Base-by-base conservation (phyloP, 2,797 vertebrate species). In the Rhinichthys osculus region DNA sequence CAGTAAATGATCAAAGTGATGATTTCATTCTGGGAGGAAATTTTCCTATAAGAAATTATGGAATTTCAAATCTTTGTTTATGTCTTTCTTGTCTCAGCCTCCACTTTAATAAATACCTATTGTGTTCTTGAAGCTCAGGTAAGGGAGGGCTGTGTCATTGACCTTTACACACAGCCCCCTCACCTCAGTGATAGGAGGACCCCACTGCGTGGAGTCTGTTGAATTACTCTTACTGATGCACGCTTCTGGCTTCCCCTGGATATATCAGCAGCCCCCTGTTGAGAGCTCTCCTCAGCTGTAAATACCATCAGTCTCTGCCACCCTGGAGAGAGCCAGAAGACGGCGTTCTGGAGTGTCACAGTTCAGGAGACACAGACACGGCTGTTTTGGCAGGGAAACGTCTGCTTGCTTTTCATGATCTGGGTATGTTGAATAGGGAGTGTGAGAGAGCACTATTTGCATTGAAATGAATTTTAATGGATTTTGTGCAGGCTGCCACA, bases 291-390 rank as follows among this genome's bases (percentile, higher is more conserved):
- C 92, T 93, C 92, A 87, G 90, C 94, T 94, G 94, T 94, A 93
- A 95, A 96, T 95, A 93, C 92, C 94, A 95, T 85, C 92, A 90
- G 91, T 92, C 92, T 93, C 92, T 90, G 50, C 86, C 52, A 91
- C 86, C 7, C 87, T 11, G 81, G 83, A 81, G 70, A 54, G 70
- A 83, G 74, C 84, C 57, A 80, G 87, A 84, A 88, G 90, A 88
- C 59, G 69, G 72, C 59, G 82, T 84, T 90, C 87, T 85, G 86
- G 78, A 83, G 87, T 35, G 74, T 85, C 71, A 64, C 78, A 86
- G 78, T 82, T 88, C 86, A 83, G 54, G 54, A 67, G 67, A 81
- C 64, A 62, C 42, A 42, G 88, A 52, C 82, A 85, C 33, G 86
- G 71, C 66, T 87, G 82, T 80, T 89, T 83, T 77, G n/a, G 42